Evolutionary conservation across 2,888 invertebrate genomes (phyloP).

Genomic region (Pristionchus fissidentatus): DNA sequence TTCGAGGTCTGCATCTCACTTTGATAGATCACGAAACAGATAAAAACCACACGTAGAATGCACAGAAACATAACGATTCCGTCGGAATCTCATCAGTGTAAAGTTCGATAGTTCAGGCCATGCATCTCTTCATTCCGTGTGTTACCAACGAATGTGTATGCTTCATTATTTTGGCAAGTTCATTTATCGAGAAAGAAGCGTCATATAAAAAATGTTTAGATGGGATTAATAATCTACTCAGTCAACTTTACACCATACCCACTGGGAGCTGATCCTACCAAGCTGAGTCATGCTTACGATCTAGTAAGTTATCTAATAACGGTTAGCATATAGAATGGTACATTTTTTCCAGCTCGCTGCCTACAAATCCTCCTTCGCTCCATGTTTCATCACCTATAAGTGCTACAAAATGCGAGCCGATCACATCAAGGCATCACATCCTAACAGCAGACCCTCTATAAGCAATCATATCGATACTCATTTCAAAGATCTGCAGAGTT

Average conservation of each 20-base stretch:
- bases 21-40: too few relatives aligned
- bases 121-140: conserved; percentile 26
- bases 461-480: neutral
- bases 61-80: neutral
- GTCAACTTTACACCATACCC: conserved; percentile 12
- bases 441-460: neutral
- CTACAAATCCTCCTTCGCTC: neutral
- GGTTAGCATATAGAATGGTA: too few relatives aligned
- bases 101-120: neutral
- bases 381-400: neutral
- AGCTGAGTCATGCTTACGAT: conserved; percentile 27
- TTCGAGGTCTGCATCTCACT: too few relatives aligned
- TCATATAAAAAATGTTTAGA: neutral
- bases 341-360: neutral
- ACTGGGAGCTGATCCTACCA: conserved; percentile 19
- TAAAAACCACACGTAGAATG: too few relatives aligned
- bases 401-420: neutral
- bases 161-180: conserved; percentile 2
- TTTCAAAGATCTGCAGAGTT: conserved; percentile 6
- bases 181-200: neutral
- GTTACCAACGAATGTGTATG: conserved; percentile 10
- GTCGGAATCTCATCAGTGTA: neutral
- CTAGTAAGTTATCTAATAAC: neutral
- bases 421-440: neutral
- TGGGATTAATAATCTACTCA: neutral